Percentiles rank a stretch among this genome's conserved stretches.
phyloP scores from a whole-genome alignment of 2,888 invertebrate species.

The Melinaea menophilus region DNA sequence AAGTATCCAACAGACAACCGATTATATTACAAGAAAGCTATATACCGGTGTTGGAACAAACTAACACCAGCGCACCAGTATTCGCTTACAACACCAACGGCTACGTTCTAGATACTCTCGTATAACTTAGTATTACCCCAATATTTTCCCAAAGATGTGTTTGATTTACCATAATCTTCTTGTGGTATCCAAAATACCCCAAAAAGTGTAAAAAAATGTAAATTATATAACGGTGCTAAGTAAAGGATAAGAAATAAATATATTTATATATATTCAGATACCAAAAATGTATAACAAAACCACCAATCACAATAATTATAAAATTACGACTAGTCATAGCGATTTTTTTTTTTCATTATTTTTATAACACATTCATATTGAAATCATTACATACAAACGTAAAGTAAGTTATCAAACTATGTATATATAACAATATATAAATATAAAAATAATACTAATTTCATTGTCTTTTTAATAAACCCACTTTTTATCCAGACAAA shows the following conservation, averaged over 20 bases:
- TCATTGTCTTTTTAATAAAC: not conserved
- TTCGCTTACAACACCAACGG: constrained; percentile 43
- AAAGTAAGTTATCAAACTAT: not conserved
- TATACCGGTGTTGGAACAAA: constrained; percentile 66
- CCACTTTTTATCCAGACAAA: no score
- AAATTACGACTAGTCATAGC: constrained; percentile 64
- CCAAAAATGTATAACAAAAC: constrained; percentile 66
- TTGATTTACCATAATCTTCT: constrained; percentile 48
- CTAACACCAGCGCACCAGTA: constrained; percentile 38
- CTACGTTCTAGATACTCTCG: constrained; percentile 70
- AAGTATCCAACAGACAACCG: constrained; percentile 67
- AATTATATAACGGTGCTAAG: constrained; percentile 41
- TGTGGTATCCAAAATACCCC: constrained; percentile 29
- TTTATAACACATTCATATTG: constrained; percentile 9
- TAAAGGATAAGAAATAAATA: constrained; percentile 30
- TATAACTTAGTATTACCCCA: constrained; percentile 54
- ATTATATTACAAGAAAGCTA: constrained; percentile 69
- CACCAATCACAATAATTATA: constrained; percentile 61
- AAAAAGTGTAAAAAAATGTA: constrained; percentile 35
- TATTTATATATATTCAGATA: constrained; percentile 53
- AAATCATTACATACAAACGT: not conserved
- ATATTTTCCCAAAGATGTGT: constrained; percentile 49
- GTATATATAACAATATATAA: not conserved
- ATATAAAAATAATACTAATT: not conserved
- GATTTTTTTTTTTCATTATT: constrained; percentile 18